Conservation (phyloP, 1,140 invertebrate genomes). For the Acyrthosiphon pisum region DNA sequence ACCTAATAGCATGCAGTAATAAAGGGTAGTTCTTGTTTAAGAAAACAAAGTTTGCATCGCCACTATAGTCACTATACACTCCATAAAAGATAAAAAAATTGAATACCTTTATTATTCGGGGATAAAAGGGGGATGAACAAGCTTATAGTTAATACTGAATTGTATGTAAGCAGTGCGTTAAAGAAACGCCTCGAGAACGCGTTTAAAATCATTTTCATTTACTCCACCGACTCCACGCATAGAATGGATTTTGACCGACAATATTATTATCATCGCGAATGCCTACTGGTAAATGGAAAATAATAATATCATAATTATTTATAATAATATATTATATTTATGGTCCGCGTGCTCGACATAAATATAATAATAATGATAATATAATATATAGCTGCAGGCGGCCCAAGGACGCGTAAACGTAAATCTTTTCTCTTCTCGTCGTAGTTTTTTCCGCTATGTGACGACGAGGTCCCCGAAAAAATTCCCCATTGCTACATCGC, state of each 20-base stretch:
- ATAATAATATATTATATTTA: neutral
- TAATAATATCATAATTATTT: neutral
- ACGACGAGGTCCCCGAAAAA: neutral
- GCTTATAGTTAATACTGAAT: too few species aligned
- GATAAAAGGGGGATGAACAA: too few species aligned
- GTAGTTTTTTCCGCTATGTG: neutral
- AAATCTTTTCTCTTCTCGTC: neutral
- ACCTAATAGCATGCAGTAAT: neutral
- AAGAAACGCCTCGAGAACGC: neutral
- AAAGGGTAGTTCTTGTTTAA: neutral
- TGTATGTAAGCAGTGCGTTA: neutral
- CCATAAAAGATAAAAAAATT: neutral
- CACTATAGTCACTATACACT: neutral
- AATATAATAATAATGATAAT: neutral
- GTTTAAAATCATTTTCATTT: neutral
- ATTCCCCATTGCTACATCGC: constrained; percentile 9
- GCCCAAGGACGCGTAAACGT: neutral
- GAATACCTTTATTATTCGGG: neutral
- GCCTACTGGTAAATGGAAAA: neutral
- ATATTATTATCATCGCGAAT: neutral
- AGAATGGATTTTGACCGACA: neutral
- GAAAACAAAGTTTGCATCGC: neutral
- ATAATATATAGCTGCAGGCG: neutral
- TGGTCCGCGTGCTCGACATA: neutral
- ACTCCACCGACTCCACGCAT: neutral